These are phyloP conservation scores for Tanytarsus gracilentus DNA, from an alignment of 2,888 invertebrate genomes.

Conservation along the genomic window DNA sequence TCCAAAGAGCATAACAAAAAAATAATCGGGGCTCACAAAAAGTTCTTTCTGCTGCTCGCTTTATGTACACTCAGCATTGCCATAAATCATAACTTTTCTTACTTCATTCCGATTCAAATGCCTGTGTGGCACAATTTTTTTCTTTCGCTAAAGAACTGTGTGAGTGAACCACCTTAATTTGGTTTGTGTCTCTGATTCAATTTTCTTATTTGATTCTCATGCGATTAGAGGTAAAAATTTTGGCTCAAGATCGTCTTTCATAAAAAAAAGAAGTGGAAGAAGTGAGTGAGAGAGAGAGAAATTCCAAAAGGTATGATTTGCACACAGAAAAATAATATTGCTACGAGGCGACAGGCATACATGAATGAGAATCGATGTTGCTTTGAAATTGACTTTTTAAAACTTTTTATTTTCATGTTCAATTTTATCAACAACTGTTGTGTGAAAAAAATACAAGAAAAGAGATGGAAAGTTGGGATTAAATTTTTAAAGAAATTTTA, in stretches of 20 bases:
- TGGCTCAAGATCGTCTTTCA: too few species aligned
- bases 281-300: background rate
- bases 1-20: background rate
- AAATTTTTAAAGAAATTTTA: too few species aligned
- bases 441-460: too few species aligned
- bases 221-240: too few species aligned
- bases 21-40: background rate
- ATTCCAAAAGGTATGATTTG: constrained; percentile 10
- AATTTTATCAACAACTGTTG: too few species aligned
- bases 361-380: too few species aligned
- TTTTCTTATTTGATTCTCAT: constrained; percentile 27
- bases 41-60: background rate
- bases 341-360: constrained; percentile 17
- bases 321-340: constrained; percentile 8
- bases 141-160: too few species aligned
- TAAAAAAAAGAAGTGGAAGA: too few species aligned
- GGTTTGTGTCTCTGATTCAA: constrained; percentile 26
- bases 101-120: constrained; percentile 21
- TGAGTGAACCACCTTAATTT: constrained; percentile 15
- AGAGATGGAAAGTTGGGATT: too few species aligned
- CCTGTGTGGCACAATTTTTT: constrained; percentile 20
- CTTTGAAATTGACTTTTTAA: too few species aligned
- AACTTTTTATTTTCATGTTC: too few species aligned
- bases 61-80: constrained; percentile 19
- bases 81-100: constrained; percentile 27